Conservation (phyloP, 2,888 invertebrate genomes). For the Lottia scabra region DNA sequence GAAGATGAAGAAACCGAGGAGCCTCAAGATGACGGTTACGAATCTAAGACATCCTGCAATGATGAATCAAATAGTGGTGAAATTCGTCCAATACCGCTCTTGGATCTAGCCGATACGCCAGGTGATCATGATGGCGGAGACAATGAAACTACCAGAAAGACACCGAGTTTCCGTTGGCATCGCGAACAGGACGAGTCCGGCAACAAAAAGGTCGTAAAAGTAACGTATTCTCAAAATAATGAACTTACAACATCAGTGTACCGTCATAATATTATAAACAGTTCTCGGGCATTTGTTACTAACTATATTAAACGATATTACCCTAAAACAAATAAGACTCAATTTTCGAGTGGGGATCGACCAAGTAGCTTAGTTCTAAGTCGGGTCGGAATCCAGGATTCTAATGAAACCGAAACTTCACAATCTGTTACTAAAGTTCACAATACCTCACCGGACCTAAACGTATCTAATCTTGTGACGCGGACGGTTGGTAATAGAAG, state of each 20-base stretch:
- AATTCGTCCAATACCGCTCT: neutral
- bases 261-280: neutral
- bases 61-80: slow-evolving; percentile 15
- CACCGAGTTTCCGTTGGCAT: slow-evolving; percentile 11
- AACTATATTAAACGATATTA: neutral
- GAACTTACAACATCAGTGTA: neutral
- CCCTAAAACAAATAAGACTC: neutral
- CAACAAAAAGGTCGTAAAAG: slow-evolving; percentile 10
- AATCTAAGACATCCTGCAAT: slow-evolving; percentile 19
- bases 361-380: neutral
- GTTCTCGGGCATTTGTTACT: neutral
- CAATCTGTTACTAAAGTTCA: neutral
- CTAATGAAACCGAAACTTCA: neutral
- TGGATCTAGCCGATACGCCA: slow-evolving; percentile 8
- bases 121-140: slow-evolving; percentile 8
- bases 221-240: slow-evolving; percentile 11
- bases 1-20: slow-evolving; percentile 15
- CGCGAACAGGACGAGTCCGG: slow-evolving; percentile 4
- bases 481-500: neutral
- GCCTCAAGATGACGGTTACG: slow-evolving; percentile 27
- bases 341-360: neutral
- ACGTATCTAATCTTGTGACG: neutral
- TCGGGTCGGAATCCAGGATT: neutral
- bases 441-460: neutral
- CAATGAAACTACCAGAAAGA: neutral